Conservation (phyloP, 2,888 invertebrate genomes). For the Hoplodrina blanda region DNA sequence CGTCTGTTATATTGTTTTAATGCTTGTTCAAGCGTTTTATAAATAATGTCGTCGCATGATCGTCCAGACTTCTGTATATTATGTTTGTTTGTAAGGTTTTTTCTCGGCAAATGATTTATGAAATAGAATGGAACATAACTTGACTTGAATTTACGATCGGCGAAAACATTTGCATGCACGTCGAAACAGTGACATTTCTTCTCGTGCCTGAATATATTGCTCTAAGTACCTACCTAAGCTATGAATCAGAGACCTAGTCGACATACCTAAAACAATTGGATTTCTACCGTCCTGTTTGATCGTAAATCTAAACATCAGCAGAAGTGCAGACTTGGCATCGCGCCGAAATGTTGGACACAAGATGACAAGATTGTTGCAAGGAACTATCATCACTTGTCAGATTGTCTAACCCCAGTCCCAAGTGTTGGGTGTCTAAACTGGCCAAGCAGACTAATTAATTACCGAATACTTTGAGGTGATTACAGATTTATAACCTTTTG, state of each 20-base stretch:
- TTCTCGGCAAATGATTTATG: slow-evolving; percentile 25
- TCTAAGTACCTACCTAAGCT: slow-evolving; percentile 7
- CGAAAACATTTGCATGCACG: slow-evolving; percentile 23
- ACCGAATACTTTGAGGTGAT: slow-evolving; percentile 35
- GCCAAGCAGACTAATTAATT: slow-evolving; percentile 38
- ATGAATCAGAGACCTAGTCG: slow-evolving; percentile 33
- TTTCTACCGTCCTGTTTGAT: slow-evolving; percentile 14
- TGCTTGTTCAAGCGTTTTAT: slow-evolving; percentile 54
- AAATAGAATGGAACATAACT: slow-evolving; percentile 9
- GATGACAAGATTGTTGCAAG: slow-evolving; percentile 30
- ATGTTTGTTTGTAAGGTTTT: slow-evolving; percentile 1
- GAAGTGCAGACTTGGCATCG: slow-evolving; percentile 36
- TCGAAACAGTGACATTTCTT: slow-evolving; percentile 15
- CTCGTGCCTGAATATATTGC: slow-evolving; percentile 21
- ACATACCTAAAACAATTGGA: slow-evolving; percentile 8
- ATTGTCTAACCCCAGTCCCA: slow-evolving; percentile 28
- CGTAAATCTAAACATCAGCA: slow-evolving; percentile 46
- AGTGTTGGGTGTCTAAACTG: slow-evolving; percentile 30
- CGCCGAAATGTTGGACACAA: slow-evolving; percentile 29
- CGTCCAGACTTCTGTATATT: slow-evolving; percentile 43
- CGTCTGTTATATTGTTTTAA: slow-evolving; percentile 65
- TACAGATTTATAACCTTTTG: slow-evolving; percentile 38
- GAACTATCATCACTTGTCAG: slow-evolving; percentile 49
- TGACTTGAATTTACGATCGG: slow-evolving; percentile 27
- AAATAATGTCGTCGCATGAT: slow-evolving; percentile 57